Evolutionary conservation across 2,888 invertebrate genomes (phyloP).

Genomic region (Sipha maydis): DNA sequence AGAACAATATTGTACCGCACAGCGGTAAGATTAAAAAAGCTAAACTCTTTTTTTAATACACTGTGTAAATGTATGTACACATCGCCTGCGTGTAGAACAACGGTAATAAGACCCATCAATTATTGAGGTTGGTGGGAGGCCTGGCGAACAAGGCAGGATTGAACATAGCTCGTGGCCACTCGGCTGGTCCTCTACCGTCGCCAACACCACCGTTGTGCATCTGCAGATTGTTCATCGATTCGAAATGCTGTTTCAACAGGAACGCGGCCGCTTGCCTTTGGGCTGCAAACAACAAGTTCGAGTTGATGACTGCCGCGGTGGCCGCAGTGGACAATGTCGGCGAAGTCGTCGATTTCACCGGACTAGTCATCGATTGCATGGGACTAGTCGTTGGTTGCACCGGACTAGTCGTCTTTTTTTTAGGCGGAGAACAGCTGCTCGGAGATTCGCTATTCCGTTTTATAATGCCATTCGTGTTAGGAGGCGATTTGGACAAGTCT

Average conservation of each 20-base stretch:
- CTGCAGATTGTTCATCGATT: constrained; percentile 28
- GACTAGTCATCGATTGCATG: not conserved
- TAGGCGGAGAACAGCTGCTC: not conserved
- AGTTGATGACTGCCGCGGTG: constrained; percentile 30
- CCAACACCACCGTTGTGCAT: not conserved
- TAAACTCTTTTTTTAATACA: too few species aligned
- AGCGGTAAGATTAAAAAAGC: too few species aligned
- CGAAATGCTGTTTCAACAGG: constrained; percentile 50
- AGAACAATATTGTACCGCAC: not conserved
- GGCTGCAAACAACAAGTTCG: constrained; percentile 53
- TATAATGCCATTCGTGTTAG: not conserved
- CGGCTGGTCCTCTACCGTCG: not conserved
- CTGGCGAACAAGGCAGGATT: constrained; percentile 41
- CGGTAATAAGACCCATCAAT: not conserved
- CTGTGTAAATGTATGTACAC: too few species aligned
- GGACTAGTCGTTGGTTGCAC: not conserved
- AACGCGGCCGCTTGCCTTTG: constrained; percentile 54
- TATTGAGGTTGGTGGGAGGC: constrained; percentile 49
- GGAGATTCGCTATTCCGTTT: not conserved
- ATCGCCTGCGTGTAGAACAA: too few species aligned
- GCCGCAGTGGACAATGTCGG: not conserved
- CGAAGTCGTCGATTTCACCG: not conserved
- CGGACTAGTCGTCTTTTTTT: not conserved
- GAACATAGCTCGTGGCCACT: constrained; percentile 48
- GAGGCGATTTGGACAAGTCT: constrained; percentile 46